A percentile compares a stretch with the other conserved stretches of the same genome.
Conservation (phyloP, 2,113 vertebrate genomes). For the Indicator indicator region DNA sequence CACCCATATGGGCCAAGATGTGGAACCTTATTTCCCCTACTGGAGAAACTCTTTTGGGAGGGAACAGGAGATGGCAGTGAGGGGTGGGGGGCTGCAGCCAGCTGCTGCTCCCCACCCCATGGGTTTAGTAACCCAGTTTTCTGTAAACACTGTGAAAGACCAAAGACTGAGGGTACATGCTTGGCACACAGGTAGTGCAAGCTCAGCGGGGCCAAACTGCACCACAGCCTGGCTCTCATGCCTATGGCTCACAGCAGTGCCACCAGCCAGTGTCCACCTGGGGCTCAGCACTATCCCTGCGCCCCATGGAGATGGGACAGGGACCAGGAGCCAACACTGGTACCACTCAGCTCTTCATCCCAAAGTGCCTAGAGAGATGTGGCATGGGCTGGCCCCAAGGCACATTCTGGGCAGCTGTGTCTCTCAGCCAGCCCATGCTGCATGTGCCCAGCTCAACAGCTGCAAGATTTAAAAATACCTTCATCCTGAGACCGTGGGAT, state of each 20-base stretch:
- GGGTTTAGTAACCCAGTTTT: neutral
- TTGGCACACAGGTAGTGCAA: neutral
- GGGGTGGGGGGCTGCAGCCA: neutral
- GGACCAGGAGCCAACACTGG: neutral
- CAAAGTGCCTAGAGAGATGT: neutral
- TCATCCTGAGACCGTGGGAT: neutral
- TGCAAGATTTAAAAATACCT: neutral
- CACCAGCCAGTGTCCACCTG: neutral
- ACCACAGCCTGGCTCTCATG: neutral
- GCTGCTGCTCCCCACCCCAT: neutral
- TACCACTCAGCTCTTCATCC: neutral
- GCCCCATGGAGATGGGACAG: fast-evolving
- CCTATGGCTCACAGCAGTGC: neutral
- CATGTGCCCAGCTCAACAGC: fast-evolving
- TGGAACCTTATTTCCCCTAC: neutral
- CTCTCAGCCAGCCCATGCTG: fast-evolving
- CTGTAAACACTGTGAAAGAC: fast-evolving
- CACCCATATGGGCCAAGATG: neutral
- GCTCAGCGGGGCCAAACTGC: neutral
- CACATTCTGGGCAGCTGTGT: neutral
- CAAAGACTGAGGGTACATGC: neutral
- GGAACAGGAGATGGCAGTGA: neutral
- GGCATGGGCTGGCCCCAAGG: fast-evolving
- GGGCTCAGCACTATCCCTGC: neutral
- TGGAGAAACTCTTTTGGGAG: neutral